Base-by-base conservation (phyloP, 1,140 invertebrate species). In the Penaeus vannamei region DNA sequence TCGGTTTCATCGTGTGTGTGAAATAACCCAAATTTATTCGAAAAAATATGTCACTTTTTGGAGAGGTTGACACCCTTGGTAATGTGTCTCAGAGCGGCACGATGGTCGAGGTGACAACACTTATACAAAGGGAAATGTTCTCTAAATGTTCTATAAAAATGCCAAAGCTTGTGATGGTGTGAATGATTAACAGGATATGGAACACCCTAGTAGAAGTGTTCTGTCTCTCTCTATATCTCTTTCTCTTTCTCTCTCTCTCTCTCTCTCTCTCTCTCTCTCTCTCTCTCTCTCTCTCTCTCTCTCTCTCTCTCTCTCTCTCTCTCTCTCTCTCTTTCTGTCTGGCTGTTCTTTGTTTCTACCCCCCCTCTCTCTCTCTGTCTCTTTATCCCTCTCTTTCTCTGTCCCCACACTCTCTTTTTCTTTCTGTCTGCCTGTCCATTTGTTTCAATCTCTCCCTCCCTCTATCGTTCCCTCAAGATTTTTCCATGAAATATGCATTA, bases 291-390 rank as follows among this genome's bases (percentile, higher is more conserved):
- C 59, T 83, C 80, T 61, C 59, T 83, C 80, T 61, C 59, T 83
- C 80, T 61, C 59, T 83, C 80, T 61, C 59, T 83, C 80, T 61
- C 59, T 83, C 80, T 61, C 59, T 83, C 80, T 83, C 46, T 83
- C 80, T 61, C 59, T 83, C 80, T 61, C 59, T 83, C 80, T 61
- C 59, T 83, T 22, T 61, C 59, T 83, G 46, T 60, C 42, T 60
- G 1, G 3, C 1, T 53, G 7, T 53, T 23, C 26, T 14, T 53
- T n/a, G 8, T 29, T 60, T 12, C 23, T 26, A 22, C 79, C n/a
- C n/a, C n/a, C n/a, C n/a, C 2, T 42, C 46, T n/a, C 53, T 59
- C 59, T 59, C 53, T 60, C 80, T 59, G 1, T 59, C 80, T 60
- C 53, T 59, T 12, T 59, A 3, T 82, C 80, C 26, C 26, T 59